These are phyloP conservation scores for Toxotes jaculatrix DNA, from an alignment of 2,113 vertebrate genomes.

Conservation along the genomic window DNA sequence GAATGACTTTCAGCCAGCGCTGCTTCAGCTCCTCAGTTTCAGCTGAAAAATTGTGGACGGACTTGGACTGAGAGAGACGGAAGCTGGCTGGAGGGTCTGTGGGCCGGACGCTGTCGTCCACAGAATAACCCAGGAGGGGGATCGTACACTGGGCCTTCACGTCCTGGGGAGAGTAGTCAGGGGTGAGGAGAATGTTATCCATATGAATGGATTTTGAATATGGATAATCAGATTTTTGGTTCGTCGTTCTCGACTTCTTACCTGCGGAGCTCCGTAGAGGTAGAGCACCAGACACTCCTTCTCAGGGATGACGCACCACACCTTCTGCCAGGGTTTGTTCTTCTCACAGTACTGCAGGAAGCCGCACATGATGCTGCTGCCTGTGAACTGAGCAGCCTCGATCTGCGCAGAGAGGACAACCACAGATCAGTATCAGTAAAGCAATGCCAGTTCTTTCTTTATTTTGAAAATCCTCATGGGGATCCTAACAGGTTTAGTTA, in stretches of 20 bases:
- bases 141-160: slow-evolving; percentile 96
- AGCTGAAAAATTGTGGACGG: slow-evolving; percentile 92
- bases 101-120: slow-evolving; percentile 88
- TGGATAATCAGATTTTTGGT: accelerated
- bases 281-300: slow-evolving; percentile 95
- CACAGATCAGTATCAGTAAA: neutral
- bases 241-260: slow-evolving; percentile 50
- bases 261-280: slow-evolving; percentile 97
- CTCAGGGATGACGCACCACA: slow-evolving; percentile 97
- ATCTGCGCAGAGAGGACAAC: slow-evolving; percentile 82
- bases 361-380: slow-evolving; percentile 94
- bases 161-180: slow-evolving; percentile 82
- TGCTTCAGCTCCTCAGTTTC: slow-evolving; percentile 95
- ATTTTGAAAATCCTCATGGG: neutral
- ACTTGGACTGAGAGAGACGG: slow-evolving; percentile 96
- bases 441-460: neutral
- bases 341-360: slow-evolving; percentile 98
- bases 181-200: neutral
- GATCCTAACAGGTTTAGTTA: neutral
- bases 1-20: slow-evolving; percentile 94
- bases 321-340: slow-evolving; percentile 95
- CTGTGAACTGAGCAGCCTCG: slow-evolving; percentile 94
- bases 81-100: slow-evolving; percentile 91
- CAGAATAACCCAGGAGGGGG: slow-evolving; percentile 93
- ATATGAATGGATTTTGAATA: neutral